These are phyloP conservation scores for Apamea monoglypha DNA, from an alignment of 2,888 invertebrate species.

Conservation along the genomic window DNA sequence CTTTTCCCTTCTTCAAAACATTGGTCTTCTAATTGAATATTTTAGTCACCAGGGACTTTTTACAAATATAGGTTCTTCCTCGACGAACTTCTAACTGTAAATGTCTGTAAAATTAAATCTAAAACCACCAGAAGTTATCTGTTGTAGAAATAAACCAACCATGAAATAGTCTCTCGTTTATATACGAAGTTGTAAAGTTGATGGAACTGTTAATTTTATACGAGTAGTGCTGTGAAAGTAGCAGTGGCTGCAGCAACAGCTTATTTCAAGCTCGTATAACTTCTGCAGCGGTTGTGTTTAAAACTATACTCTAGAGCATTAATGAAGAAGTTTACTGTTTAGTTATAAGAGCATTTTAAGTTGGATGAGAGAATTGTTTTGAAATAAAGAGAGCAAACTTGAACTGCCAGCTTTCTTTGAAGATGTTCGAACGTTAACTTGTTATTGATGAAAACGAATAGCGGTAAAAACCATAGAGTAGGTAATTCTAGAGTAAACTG, in stretches of 20 bases:
- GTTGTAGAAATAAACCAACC: slow-evolving; percentile 7
- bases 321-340: neutral
- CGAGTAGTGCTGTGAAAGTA: slow-evolving; percentile 10
- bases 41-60: neutral
- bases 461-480: neutral
- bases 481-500: neutral
- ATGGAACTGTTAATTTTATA: slow-evolving; percentile 22
- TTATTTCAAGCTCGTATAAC: slow-evolving; percentile 26
- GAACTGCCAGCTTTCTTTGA: neutral
- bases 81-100: neutral
- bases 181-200: slow-evolving; percentile 19
- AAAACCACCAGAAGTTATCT: slow-evolving; percentile 3
- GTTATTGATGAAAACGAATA: neutral
- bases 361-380: neutral
- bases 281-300: neutral
- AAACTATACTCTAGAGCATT: neutral
- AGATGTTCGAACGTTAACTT: neutral
- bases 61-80: neutral
- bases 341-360: neutral
- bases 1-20: neutral
- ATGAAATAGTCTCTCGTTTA: slow-evolving; percentile 5
- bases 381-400: neutral
- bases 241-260: neutral
- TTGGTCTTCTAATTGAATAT: slow-evolving; percentile 4
- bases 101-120: slow-evolving; percentile 6